Base-by-base conservation (phyloP, 2,888 invertebrate genomes). In the Stenchaetothrips biformis region DNA sequence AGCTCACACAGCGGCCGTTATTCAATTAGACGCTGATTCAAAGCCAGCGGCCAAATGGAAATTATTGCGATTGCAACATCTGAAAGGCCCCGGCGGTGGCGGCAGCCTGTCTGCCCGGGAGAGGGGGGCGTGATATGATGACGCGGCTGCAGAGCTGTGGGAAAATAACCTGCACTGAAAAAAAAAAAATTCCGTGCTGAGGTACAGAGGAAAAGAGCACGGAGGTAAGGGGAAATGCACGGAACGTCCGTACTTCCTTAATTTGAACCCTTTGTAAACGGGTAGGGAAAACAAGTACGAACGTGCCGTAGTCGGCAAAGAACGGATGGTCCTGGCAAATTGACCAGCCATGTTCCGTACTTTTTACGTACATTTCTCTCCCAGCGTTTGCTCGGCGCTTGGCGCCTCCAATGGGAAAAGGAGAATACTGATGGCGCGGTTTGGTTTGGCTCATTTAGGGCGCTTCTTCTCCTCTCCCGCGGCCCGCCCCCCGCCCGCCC, bases 11-110 rank as follows among this genome's bases (percentile, higher is more conserved):
- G 25, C 67, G 25, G 25, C n/a, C 67, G 67, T 74, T 74, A 74
- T 74, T 21, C 67, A 74, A 74, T 74, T 74, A 25, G 67, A 11
- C 9, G 67, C 67, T 74, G 67, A 74, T 74, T 74, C 67, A 74
- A 74, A 74, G 67, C 67, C 67, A 74, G 25, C 67, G 25, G 25
- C 67, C 67, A 74, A 74, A 74, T 74, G 25, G 67, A 7, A 21
- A 74, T 21, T 74, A 74, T 74, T 21, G 37, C 37, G 37, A 37
- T 1, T 37, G 37, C 37, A 37, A 37, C 37, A 37, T 37, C 37
- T 37, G 37, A 37, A 37, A 37, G 37, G 37, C 37, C 37, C 37
- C 37, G 37, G 9, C 67, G 67, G 21, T 21, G 67, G 67, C 67
- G 25, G 59, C 25, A 25, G 67, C 67, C 53, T 53, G 11, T 53